Conservation (phyloP, 2,113 vertebrate genomes). For the Rana temporaria region DNA sequence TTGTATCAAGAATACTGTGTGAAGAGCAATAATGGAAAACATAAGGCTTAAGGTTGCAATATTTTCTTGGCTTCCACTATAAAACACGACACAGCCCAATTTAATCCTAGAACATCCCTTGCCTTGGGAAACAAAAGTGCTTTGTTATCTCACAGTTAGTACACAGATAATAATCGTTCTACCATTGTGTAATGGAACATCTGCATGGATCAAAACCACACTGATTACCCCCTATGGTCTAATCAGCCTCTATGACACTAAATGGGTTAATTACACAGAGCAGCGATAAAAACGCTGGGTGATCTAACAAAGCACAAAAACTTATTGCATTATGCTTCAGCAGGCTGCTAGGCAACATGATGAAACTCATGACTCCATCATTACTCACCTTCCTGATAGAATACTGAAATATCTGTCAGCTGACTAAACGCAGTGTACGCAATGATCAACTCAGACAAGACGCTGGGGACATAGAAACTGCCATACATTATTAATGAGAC, state of each 20-base stretch:
- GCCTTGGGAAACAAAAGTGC: too few species aligned
- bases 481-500: too few species aligned
- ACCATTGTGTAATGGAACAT: background rate
- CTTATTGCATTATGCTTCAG: background rate
- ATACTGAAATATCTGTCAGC: slow-evolving; percentile 24
- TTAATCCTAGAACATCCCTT: too few species aligned
- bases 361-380: slow-evolving; percentile 9
- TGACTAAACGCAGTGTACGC: background rate
- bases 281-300: background rate
- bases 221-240: background rate
- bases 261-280: background rate
- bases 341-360: slow-evolving; percentile 42
- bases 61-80: too few species aligned
- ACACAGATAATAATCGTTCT: background rate
- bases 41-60: too few species aligned
- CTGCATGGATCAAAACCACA: background rate
- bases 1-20: background rate
- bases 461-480: background rate
- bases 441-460: background rate
- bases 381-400: slow-evolving; percentile 43
- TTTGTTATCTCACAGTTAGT: too few species aligned
- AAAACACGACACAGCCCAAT: too few species aligned
- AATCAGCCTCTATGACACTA: slow-evolving; percentile 4
- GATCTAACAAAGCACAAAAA: background rate
- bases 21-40: background rate